Percentiles rank a stretch among this genome's conserved stretches.
Conservation (phyloP, 2,113 vertebrate species). For the Indri indri region DNA sequence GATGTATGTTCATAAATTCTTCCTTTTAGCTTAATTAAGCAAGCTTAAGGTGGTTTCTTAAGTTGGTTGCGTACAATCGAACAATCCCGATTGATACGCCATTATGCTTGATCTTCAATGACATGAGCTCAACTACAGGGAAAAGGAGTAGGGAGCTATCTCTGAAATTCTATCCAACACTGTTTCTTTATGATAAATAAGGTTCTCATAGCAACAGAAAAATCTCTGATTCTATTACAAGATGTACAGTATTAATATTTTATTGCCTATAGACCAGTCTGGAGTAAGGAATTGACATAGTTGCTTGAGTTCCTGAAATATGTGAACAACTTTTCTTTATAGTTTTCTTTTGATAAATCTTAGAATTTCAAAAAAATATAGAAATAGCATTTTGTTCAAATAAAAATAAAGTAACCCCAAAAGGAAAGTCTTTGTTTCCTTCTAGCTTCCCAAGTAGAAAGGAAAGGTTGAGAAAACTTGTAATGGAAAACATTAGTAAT, state of each 20-base stretch:
- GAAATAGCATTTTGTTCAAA: slow-evolving; percentile 59
- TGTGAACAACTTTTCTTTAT: slow-evolving; percentile 30
- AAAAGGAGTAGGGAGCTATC: background rate
- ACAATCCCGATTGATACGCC: background rate
- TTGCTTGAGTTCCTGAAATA: slow-evolving; percentile 37
- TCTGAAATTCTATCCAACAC: background rate
- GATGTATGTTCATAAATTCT: background rate
- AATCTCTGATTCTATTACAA: slow-evolving; percentile 65
- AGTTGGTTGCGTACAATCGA: background rate
- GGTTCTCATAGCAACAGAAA: slow-evolving; percentile 31
- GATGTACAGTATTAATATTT: slow-evolving; percentile 70
- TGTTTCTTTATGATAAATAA: slow-evolving; percentile 46
- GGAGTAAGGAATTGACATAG: slow-evolving; percentile 26
- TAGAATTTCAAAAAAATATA: slow-evolving; percentile 61
- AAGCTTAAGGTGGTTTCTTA: background rate
- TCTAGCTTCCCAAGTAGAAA: background rate
- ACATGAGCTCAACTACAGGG: background rate
- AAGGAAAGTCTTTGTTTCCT: slow-evolving; percentile 43
- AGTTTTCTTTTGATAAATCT: slow-evolving; percentile 56
- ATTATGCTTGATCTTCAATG: background rate
- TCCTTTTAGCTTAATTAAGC: background rate
- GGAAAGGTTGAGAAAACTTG: background rate
- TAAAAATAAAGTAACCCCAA: slow-evolving; percentile 50
- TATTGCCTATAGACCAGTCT: slow-evolving; percentile 22
- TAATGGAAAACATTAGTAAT: background rate